phyloP scores from a whole-genome alignment of 2,797 vertebrate species.

The Lutjanus campechanus region DNA sequence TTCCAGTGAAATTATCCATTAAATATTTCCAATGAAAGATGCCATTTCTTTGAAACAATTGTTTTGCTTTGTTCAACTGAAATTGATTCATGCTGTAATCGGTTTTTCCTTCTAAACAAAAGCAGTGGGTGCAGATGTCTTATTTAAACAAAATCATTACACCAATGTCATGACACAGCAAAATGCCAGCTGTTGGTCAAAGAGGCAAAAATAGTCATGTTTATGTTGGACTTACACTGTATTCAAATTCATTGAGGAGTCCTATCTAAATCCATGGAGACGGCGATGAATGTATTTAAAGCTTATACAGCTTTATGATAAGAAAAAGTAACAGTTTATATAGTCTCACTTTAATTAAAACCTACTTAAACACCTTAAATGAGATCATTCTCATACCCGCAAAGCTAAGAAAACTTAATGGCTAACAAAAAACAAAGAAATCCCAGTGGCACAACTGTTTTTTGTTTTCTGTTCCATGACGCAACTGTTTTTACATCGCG shows the following conservation, averaged over 20 bases:
- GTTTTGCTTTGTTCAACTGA: slow-evolving; percentile 24
- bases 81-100: slow-evolving; percentile 19
- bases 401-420: slow-evolving; percentile 9
- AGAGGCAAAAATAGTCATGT: not conserved
- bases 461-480: slow-evolving; percentile 47
- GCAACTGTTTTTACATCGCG: slow-evolving; percentile 36
- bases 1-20: slow-evolving; percentile 37
- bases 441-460: slow-evolving; percentile 32
- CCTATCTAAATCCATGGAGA: not conserved
- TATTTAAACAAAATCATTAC: slow-evolving; percentile 27
- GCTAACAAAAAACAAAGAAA: slow-evolving; percentile 24
- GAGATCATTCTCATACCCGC: slow-evolving; percentile 5
- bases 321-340: not conserved
- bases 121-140: not conserved
- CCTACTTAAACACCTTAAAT: not conserved
- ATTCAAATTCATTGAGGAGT: not conserved
- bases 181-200: not conserved
- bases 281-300: not conserved
- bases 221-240: not conserved
- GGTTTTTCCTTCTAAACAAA: slow-evolving; percentile 40
- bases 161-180: slow-evolving; percentile 14
- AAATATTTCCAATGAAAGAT: slow-evolving; percentile 45
- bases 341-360: not conserved
- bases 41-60: slow-evolving; percentile 29
- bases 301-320: not conserved